These are phyloP conservation scores for Oxycera nigricornis DNA, from an alignment of 2,888 invertebrate genomes.

Conservation along the genomic window DNA sequence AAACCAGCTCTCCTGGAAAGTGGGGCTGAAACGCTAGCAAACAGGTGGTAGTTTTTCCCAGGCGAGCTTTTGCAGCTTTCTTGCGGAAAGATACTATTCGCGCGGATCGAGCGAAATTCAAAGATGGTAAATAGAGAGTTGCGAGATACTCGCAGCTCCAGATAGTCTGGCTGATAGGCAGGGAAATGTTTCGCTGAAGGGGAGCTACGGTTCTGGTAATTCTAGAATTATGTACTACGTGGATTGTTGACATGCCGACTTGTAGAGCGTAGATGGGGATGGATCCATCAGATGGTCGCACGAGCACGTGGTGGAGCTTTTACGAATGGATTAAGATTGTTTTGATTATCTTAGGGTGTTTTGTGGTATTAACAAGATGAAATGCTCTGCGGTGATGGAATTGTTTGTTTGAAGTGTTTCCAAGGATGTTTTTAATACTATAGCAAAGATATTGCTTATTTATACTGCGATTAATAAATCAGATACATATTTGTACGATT, in stretches of 20 bases:
- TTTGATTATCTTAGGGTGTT: too few relatives aligned
- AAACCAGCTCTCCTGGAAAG: too few relatives aligned
- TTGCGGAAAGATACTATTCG: neutral
- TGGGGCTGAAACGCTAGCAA: neutral
- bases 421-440: too few relatives aligned
- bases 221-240: neutral
- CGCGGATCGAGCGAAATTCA: neutral
- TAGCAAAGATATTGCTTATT: too few relatives aligned
- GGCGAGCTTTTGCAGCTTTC: conserved; percentile 17
- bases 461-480: too few relatives aligned
- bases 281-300: conserved; percentile 18
- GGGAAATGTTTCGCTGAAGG: neutral
- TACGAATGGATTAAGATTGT: conserved; percentile 6
- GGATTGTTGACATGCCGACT: conserved; percentile 11
- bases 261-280: conserved; percentile 4
- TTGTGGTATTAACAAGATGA: too few relatives aligned
- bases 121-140: neutral
- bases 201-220: too few relatives aligned
- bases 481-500: too few relatives aligned
- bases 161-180: neutral
- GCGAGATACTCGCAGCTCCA: conserved; percentile 15
- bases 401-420: too few relatives aligned
- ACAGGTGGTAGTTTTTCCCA: conserved; percentile 33
- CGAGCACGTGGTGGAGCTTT: conserved; percentile 35
- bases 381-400: too few relatives aligned